Evolutionary conservation across 1,140 invertebrate genomes (phyloP).

Genomic region (Charaxes varanes): DNA sequence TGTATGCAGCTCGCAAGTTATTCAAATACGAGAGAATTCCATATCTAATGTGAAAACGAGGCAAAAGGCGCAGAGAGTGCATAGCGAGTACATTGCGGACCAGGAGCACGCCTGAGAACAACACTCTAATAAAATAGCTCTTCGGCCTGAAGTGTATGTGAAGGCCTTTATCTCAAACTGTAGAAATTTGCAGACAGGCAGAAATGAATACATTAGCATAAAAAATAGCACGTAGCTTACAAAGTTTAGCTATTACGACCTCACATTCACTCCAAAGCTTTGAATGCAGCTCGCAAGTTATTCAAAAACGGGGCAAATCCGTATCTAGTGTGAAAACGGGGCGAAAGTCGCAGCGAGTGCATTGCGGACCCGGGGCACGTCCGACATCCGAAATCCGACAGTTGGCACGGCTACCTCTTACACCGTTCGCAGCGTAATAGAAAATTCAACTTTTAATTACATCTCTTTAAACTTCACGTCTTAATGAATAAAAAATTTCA

Average conservation of each 20-base stretch:
- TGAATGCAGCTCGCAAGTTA: background rate
- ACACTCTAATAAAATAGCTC: too few species aligned
- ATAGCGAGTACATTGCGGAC: conserved; percentile 44
- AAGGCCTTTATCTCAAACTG: too few species aligned
- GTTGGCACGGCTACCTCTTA: conserved; percentile 57
- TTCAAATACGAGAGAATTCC: conserved; percentile 14
- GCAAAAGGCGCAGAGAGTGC: conserved; percentile 8
- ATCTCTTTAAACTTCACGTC: conserved; percentile 36
- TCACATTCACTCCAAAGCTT: background rate
- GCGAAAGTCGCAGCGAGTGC: conserved; percentile 18
- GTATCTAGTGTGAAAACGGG: conserved; percentile 13
- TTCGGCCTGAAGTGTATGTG: too few species aligned
- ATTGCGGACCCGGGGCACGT: conserved; percentile 56
- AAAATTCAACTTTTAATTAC: conserved; percentile 67
- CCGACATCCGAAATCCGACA: conserved; percentile 61
- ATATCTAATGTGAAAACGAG: conserved; percentile 13
- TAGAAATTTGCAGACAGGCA: too few species aligned
- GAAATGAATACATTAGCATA: too few species aligned
- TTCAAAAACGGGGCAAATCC: conserved; percentile 15
- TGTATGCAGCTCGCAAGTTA: background rate
- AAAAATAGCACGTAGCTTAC: too few species aligned
- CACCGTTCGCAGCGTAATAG: conserved; percentile 39
- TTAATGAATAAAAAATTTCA: too few species aligned
- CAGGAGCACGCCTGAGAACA: conserved; percentile 55
- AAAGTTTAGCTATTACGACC: background rate